phyloP scores from a whole-genome alignment of 2,888 invertebrate genomes.

The Eupithecia subfuscata region DNA sequence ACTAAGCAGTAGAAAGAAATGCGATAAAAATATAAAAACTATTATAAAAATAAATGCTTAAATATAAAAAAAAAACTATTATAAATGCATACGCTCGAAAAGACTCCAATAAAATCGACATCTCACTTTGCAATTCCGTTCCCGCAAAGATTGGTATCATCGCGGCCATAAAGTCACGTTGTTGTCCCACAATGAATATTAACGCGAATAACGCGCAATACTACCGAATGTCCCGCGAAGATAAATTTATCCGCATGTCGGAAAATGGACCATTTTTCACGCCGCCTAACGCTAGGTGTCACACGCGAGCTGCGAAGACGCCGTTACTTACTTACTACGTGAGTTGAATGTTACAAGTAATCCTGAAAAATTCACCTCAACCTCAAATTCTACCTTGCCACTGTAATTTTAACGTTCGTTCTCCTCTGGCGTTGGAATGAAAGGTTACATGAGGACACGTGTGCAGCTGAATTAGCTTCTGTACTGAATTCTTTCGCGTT shows the following conservation, averaged over 20 bases:
- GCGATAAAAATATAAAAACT: background rate
- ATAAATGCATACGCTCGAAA: background rate
- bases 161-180: conserved; percentile 48
- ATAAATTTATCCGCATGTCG: conserved; percentile 81
- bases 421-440: conserved; percentile 23
- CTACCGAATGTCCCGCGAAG: conserved; percentile 71
- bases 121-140: conserved; percentile 26
- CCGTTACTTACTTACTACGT: conserved; percentile 76
- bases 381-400: conserved; percentile 34
- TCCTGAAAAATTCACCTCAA: conserved; percentile 46
- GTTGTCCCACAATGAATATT: conserved; percentile 80
- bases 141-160: conserved; percentile 38
- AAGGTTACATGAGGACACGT: conserved; percentile 49
- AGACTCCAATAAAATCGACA: conserved; percentile 4
- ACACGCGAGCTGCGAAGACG: conserved; percentile 73
- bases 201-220: conserved; percentile 77
- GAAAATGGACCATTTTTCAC: conserved; percentile 81
- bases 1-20: background rate
- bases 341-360: conserved; percentile 69
- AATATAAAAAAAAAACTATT: background rate
- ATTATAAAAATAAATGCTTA: too few relatives aligned
- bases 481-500: conserved; percentile 49
- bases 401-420: conserved; percentile 9
- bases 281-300: conserved; percentile 81
- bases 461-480: conserved; percentile 68